These are phyloP conservation scores for Tillus elongatus DNA, from an alignment of 2,888 invertebrate genomes.

Conservation along the genomic window DNA sequence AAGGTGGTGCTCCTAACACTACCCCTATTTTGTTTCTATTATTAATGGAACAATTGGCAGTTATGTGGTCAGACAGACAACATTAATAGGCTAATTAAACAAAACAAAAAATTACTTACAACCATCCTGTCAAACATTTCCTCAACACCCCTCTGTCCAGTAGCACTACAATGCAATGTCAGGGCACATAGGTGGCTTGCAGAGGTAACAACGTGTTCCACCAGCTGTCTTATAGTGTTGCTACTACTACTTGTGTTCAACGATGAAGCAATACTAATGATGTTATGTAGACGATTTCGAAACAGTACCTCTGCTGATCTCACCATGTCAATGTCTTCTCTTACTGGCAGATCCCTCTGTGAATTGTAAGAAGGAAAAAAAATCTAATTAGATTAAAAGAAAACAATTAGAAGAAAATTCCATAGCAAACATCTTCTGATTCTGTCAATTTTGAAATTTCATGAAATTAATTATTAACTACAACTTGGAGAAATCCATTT, in stretches of 20 bases:
- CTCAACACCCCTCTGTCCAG: constrained; percentile 40
- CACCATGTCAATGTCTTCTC: constrained; percentile 37
- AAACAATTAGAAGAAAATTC: too few relatives aligned
- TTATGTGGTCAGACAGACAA: too few relatives aligned
- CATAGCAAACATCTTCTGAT: too few relatives aligned
- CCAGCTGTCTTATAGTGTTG: constrained; percentile 26
- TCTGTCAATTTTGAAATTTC: too few relatives aligned
- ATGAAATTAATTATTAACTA: constrained; percentile 14
- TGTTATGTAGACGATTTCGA: constrained; percentile 32
- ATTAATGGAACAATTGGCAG: too few relatives aligned
- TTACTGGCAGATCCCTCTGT: constrained; percentile 31
- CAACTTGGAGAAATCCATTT: too few relatives aligned
- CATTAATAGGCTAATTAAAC: too few relatives aligned
- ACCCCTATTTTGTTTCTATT: too few relatives aligned
- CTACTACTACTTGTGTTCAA: constrained; percentile 27
- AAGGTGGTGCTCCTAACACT: too few relatives aligned
- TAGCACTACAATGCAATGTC: constrained; percentile 32
- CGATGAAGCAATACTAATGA: constrained; percentile 28
- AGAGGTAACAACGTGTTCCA: constrained; percentile 29
- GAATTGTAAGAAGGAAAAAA: too few relatives aligned
- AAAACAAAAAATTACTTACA: constrained; percentile 37
- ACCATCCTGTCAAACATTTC: constrained; percentile 35
- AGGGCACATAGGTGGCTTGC: constrained; percentile 33
- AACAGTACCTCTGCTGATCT: constrained; percentile 34
- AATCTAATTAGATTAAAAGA: too few relatives aligned